A percentile compares a stretch with the other conserved stretches of the same genome.
Evolutionary conservation across 2,113 vertebrate genomes (phyloP).

Genomic region (Calyptomena viridis): DNA sequence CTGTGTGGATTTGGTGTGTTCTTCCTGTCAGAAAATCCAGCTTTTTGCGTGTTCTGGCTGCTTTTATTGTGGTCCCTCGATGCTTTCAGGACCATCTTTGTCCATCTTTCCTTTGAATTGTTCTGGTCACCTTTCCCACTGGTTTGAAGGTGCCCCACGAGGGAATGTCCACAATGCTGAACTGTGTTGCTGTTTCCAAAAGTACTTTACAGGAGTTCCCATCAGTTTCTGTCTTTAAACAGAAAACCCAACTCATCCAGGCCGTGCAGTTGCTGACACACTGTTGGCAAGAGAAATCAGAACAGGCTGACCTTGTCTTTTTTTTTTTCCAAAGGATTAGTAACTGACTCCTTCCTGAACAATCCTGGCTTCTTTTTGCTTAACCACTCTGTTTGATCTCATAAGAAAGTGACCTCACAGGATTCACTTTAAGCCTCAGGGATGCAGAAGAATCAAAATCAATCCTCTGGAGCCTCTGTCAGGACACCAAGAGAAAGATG

Average conservation of each 20-base stretch:
- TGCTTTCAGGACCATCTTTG: not conserved
- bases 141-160: not conserved
- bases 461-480: not conserved
- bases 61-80: not conserved
- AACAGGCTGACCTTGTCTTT: not conserved
- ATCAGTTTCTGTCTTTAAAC: not conserved
- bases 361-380: not conserved
- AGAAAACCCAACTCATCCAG: not conserved
- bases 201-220: not conserved
- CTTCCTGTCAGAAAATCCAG: not conserved
- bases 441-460: not conserved
- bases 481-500: not conserved
- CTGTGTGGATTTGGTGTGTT: not conserved
- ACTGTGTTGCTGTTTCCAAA: not conserved
- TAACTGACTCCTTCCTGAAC: not conserved
- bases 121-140: not conserved
- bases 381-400: not conserved
- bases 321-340: not conserved
- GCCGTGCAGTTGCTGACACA: not conserved
- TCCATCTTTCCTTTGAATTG: not conserved
- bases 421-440: not conserved
- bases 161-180: not conserved
- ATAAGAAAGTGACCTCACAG: not conserved
- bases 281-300: not conserved
- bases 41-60: not conserved